Evolutionary conservation across 2,797 vertebrate species (phyloP).

Genomic region (Lepilemur ruficaudatus): DNA sequence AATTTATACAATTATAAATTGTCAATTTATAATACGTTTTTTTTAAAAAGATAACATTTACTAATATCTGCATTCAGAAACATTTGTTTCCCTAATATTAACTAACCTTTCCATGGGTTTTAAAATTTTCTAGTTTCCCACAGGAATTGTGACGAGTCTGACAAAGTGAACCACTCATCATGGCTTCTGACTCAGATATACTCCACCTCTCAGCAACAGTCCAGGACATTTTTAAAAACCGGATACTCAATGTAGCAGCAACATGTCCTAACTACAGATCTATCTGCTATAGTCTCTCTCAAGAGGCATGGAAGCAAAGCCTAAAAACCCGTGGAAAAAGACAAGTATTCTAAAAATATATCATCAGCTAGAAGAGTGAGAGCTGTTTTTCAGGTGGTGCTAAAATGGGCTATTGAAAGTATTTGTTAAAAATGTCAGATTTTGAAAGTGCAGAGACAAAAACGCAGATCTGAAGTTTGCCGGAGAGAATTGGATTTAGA

Average conservation of each 20-base stretch:
- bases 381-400: neutral
- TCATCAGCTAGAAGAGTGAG: neutral
- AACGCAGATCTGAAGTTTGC: constrained; percentile 10
- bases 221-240: neutral
- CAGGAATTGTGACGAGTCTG: neutral
- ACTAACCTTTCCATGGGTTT: neutral
- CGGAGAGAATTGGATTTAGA: neutral
- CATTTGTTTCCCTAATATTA: neutral
- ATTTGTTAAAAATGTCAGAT: neutral
- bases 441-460: constrained; percentile 1
- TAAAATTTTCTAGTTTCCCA: neutral
- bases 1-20: neutral
- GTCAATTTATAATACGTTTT: neutral
- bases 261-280: neutral
- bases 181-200: neutral
- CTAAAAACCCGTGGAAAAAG: neutral
- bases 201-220: neutral
- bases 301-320: neutral
- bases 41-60: neutral
- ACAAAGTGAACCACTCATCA: neutral
- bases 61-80: neutral
- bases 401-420: neutral
- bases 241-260: neutral
- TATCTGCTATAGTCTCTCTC: neutral
- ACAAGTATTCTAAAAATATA: constrained; percentile 6